Conservation (phyloP, 2,797 vertebrate species). For the Enteromius argenteus region DNA sequence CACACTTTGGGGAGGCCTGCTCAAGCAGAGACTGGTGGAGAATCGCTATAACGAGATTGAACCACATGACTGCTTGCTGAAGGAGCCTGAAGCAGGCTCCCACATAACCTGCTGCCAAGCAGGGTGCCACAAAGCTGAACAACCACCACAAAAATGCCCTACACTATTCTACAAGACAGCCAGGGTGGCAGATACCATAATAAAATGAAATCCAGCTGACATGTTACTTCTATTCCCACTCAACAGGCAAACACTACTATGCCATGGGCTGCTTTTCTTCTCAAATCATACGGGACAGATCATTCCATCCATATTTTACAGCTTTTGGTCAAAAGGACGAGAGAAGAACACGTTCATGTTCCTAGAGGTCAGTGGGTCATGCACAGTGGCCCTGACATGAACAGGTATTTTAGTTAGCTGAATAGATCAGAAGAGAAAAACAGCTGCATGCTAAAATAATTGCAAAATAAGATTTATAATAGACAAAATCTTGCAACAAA, state of each 20-base stretch:
- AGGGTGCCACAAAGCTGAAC: slow-evolving; percentile 70
- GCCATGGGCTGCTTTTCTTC: slow-evolving; percentile 40
- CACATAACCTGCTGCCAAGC: slow-evolving; percentile 71
- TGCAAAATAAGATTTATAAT: not conserved
- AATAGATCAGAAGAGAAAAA: not conserved
- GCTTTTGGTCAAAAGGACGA: not conserved
- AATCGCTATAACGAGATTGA: slow-evolving; percentile 76
- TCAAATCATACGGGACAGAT: not conserved
- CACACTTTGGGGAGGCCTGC: slow-evolving; percentile 77
- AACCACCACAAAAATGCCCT: slow-evolving; percentile 69
- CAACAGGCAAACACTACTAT: slow-evolving; percentile 54
- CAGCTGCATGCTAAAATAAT: not conserved
- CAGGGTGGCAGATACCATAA: slow-evolving; percentile 70
- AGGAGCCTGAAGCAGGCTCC: slow-evolving; percentile 70
- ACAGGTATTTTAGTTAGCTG: not conserved
- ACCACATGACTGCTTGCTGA: slow-evolving; percentile 70
- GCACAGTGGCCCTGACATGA: not conserved
- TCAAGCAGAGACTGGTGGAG: slow-evolving; percentile 71
- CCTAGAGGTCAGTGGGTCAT: not conserved
- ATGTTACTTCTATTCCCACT: slow-evolving; percentile 64
- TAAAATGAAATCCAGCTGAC: slow-evolving; percentile 68
- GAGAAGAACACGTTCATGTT: not conserved
- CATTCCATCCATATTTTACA: not conserved
- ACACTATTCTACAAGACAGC: slow-evolving; percentile 68
- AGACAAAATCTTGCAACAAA: not conserved